Evolutionary conservation across 2,113 vertebrate species (phyloP).

Genomic region (Chinchilla lanigera): DNA sequence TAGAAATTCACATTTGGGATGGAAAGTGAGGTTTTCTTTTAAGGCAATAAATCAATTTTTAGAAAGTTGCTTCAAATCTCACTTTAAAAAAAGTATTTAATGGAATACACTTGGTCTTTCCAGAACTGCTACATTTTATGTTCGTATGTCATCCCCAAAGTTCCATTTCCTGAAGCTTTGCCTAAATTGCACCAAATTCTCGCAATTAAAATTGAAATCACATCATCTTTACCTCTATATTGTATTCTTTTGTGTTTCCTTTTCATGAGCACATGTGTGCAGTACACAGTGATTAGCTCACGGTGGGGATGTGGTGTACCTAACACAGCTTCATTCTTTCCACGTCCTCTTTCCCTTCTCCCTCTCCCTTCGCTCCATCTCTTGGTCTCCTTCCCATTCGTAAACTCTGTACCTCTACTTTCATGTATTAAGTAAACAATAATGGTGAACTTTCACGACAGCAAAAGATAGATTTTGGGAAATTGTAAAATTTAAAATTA

Average conservation of each 20-base stretch:
- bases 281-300: neutral
- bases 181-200: neutral
- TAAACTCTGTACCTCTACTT: neutral
- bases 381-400: neutral
- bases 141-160: constrained; percentile 7
- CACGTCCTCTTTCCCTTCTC: neutral
- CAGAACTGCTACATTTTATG: constrained; percentile 3
- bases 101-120: neutral
- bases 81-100: constrained; percentile 28
- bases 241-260: neutral
- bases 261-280: neutral
- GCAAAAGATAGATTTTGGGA: neutral
- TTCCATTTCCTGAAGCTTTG: constrained; percentile 44
- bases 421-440: neutral
- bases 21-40: constrained; percentile 47
- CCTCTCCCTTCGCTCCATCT: neutral
- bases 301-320: neutral
- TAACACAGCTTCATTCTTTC: neutral
- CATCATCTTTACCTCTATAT: neutral
- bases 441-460: neutral
- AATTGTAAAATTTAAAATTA: neutral
- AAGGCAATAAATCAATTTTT: constrained; percentile 19
- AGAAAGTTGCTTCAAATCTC: constrained; percentile 28
- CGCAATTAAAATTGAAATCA: constrained; percentile 8
- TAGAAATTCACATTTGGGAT: constrained; percentile 33